Conservation (phyloP, 2,113 vertebrate species). For the Dolichallabes microphthalmus region DNA sequence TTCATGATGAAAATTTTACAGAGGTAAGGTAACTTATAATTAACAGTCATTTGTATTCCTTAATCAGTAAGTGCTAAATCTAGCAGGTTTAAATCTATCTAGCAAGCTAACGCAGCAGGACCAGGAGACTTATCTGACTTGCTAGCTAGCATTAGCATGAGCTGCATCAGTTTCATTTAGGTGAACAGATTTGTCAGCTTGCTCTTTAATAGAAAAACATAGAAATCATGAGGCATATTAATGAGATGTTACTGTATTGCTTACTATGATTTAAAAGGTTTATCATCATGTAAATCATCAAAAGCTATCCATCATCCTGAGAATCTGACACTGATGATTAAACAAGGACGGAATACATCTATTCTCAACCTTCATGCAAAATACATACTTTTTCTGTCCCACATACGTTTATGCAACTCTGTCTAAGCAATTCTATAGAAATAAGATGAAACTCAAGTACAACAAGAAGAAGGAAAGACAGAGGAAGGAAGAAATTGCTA, state of each 20-base stretch:
- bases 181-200: neutral
- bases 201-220: neutral
- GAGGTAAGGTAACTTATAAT: neutral
- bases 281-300: too few species aligned
- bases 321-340: neutral
- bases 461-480: neutral
- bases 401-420: neutral
- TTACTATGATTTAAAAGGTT: neutral
- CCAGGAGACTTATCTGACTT: neutral
- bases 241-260: neutral
- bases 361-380: neutral
- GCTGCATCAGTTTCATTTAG: neutral
- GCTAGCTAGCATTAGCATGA: neutral
- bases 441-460: constrained; percentile 5
- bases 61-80: neutral
- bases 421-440: neutral
- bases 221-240: neutral
- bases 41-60: neutral
- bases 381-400: neutral
- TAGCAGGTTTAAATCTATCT: neutral
- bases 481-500: constrained; percentile 27
- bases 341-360: neutral
- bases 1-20: neutral
- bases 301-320: neutral
- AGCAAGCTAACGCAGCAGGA: neutral